Percentiles rank a stretch among this genome's conserved stretches.
Evolutionary conservation across 2,888 invertebrate genomes (phyloP).

Genomic region (Agrochola macilenta): DNA sequence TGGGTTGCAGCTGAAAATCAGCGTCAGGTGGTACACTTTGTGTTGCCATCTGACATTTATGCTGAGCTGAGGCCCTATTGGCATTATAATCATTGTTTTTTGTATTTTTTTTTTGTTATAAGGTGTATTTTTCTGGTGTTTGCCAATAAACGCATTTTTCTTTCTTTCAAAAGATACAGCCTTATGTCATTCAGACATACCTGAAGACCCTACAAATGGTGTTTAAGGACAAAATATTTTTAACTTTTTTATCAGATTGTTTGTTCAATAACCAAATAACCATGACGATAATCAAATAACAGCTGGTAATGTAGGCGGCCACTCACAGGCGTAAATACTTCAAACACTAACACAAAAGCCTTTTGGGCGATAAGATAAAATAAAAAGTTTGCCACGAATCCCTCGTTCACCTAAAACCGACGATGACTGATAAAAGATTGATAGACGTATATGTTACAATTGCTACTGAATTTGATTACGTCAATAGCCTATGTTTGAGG

Average conservation of each 20-base stretch:
- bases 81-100: too few relatives aligned
- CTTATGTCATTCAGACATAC: neutral
- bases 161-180: neutral
- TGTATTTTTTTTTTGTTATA: too few relatives aligned
- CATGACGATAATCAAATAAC: constrained; percentile 39
- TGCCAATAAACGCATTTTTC: too few relatives aligned
- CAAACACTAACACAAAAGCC: constrained; percentile 73
- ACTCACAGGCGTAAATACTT: constrained; percentile 67
- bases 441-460: constrained; percentile 27
- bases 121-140: too few relatives aligned
- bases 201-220: neutral
- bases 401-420: constrained; percentile 51
- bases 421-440: constrained; percentile 52
- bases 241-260: constrained; percentile 19
- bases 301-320: constrained; percentile 47
- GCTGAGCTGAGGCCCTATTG: too few relatives aligned
- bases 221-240: constrained; percentile 1
- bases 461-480: constrained; percentile 33
- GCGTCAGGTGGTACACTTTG: too few relatives aligned
- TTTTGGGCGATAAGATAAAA: constrained; percentile 78
- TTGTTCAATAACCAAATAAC: constrained; percentile 41
- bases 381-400: constrained; percentile 57
- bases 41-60: too few relatives aligned
- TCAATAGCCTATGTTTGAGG: constrained; percentile 18
- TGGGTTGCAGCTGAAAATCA: too few relatives aligned